These are phyloP conservation scores for Leptobrachium ailaonicum DNA, from an alignment of 2,113 vertebrate species.

Conservation along the genomic window DNA sequence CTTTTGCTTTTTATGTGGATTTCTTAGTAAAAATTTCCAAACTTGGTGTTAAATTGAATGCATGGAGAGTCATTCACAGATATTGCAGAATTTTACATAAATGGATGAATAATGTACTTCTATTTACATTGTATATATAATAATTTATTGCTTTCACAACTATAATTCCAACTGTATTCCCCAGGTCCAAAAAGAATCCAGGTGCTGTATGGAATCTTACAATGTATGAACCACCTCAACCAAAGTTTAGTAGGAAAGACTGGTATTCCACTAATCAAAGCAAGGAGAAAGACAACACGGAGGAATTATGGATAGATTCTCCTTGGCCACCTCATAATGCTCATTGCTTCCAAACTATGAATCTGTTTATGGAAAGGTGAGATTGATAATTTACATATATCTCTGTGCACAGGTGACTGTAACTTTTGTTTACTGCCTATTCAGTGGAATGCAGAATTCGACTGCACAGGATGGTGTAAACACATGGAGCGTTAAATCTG, in stretches of 20 bases:
- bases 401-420: no score
- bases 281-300: background rate
- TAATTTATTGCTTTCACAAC: no score
- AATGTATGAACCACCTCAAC: conserved; percentile 27
- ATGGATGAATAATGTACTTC: background rate
- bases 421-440: no score
- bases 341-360: conserved; percentile 44
- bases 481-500: no score
- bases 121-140: background rate
- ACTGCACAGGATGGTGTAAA: no score
- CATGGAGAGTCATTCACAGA: no score
- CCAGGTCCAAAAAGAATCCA: conserved; percentile 18
- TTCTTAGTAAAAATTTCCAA: no score
- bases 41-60: no score
- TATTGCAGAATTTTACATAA: background rate
- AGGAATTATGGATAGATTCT: conserved; percentile 22
- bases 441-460: no score
- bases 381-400: background rate
- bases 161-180: background rate
- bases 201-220: conserved; percentile 9
- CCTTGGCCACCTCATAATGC: conserved; percentile 46
- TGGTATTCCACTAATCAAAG: conserved; percentile 21
- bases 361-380: conserved; percentile 49
- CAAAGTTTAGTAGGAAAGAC: conserved; percentile 27
- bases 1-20: no score